These are phyloP conservation scores for Callocephalon fimbriatum DNA, from an alignment of 2,113 vertebrate genomes.

Conservation along the genomic window DNA sequence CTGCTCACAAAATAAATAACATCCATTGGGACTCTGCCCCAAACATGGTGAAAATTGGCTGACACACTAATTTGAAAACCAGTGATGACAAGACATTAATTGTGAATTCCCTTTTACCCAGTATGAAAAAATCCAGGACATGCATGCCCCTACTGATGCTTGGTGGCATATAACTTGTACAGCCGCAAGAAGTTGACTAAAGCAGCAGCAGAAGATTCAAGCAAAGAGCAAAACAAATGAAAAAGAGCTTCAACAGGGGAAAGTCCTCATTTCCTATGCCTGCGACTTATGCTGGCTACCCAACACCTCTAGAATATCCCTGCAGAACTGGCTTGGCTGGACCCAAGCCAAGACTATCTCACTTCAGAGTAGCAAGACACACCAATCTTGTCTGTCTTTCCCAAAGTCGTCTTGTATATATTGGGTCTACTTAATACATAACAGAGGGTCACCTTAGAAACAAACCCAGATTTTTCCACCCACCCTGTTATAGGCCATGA, in stretches of 20 bases:
- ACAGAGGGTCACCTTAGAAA: background rate
- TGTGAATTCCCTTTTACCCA: background rate
- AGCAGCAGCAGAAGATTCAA: background rate
- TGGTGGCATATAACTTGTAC: background rate
- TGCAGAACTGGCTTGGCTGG: background rate
- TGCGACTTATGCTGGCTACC: background rate
- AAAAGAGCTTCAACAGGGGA: background rate
- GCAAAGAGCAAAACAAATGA: background rate
- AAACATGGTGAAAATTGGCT: background rate
- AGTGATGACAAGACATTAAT: background rate
- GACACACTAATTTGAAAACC: background rate
- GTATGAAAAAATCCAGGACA: background rate
- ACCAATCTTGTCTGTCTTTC: background rate
- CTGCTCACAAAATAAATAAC: background rate
- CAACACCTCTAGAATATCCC: background rate
- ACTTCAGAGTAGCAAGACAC: background rate
- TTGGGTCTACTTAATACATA: background rate
- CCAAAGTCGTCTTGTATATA: background rate
- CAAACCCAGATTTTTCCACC: accelerated
- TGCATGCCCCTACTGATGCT: background rate
- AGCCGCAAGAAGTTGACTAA: background rate
- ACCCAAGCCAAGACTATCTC: background rate
- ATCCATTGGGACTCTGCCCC: background rate
- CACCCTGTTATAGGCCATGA: background rate
- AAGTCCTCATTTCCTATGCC: background rate